These are phyloP conservation scores for Ophion slaviceki DNA, from an alignment of 2,888 invertebrate genomes.

Conservation along the genomic window DNA sequence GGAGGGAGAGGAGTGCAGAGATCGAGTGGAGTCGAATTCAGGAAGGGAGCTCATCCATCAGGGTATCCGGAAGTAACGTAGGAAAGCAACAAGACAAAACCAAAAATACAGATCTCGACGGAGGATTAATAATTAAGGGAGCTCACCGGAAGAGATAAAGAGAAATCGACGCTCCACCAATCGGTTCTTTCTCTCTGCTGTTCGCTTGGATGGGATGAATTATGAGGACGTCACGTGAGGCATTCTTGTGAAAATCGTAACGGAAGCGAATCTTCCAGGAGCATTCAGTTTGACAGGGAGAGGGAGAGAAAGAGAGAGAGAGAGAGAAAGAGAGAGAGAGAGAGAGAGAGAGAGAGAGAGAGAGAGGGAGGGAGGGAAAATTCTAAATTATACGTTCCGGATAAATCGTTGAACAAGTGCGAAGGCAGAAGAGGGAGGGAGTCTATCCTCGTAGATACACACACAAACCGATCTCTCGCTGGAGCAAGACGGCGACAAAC, in stretches of 20 bases:
- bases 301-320: not conserved
- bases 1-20: not conserved
- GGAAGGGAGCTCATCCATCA: not conserved
- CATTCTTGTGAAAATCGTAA: slow-evolving; percentile 66
- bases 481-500: slow-evolving; percentile 61
- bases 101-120: slow-evolving; percentile 56
- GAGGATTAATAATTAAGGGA: slow-evolving; percentile 64
- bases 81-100: slow-evolving; percentile 29
- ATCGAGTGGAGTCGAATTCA: not conserved
- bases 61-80: not conserved
- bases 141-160: slow-evolving; percentile 41
- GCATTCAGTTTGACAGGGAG: slow-evolving; percentile 5
- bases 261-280: slow-evolving; percentile 35
- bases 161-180: slow-evolving; percentile 50
- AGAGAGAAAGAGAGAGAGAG: not conserved
- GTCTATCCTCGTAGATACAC: slow-evolving; percentile 12
- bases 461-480: slow-evolving; percentile 54
- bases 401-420: slow-evolving; percentile 68
- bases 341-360: slow-evolving; percentile 6
- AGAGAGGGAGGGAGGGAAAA: not conserved
- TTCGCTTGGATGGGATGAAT: slow-evolving; percentile 38
- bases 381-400: slow-evolving; percentile 67
- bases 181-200: slow-evolving; percentile 10
- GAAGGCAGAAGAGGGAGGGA: slow-evolving; percentile 45
- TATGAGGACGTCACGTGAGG: slow-evolving; percentile 40